Percentiles rank a stretch among this genome's conserved stretches.
Evolutionary conservation across 1,140 invertebrate species (phyloP).

Genomic region (Zeugodacus cucurbitae): DNA sequence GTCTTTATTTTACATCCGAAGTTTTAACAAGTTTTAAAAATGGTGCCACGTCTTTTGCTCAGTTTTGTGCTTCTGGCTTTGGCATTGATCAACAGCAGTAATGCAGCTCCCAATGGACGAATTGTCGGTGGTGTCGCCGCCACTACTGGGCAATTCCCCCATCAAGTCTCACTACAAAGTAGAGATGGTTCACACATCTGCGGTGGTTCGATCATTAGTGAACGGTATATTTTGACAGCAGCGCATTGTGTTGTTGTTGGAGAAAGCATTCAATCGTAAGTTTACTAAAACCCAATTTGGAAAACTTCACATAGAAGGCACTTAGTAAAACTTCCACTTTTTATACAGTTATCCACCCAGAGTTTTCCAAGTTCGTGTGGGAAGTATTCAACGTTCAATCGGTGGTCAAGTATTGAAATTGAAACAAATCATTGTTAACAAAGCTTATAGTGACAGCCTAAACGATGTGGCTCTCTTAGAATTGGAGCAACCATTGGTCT

Average conservation of each 20-base stretch:
- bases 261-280: constrained; percentile 54
- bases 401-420: constrained; percentile 53
- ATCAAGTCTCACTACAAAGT: constrained; percentile 53
- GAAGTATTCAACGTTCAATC: constrained; percentile 57
- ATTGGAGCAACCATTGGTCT: constrained; percentile 48
- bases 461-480: constrained; percentile 58
- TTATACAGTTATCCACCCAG: constrained; percentile 51
- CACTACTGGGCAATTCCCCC: constrained; percentile 53
- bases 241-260: constrained; percentile 55
- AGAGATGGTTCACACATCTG: constrained; percentile 51
- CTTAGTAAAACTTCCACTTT: not conserved
- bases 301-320: not conserved
- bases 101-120: constrained; percentile 40
- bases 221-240: constrained; percentile 49
- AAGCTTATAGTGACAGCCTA: constrained; percentile 46
- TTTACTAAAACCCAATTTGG: not conserved
- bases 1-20: too few species aligned
- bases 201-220: constrained; percentile 48
- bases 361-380: constrained; percentile 51
- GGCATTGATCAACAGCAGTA: not conserved
- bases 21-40: not conserved
- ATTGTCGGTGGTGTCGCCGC: constrained; percentile 46
- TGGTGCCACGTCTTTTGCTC: not conserved
- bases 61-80: not conserved
- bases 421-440: constrained; percentile 52